A percentile compares a stretch with the other conserved stretches of the same genome.
phyloP scores from a whole-genome alignment of 2,888 invertebrate species.

The Lithodes maja region DNA sequence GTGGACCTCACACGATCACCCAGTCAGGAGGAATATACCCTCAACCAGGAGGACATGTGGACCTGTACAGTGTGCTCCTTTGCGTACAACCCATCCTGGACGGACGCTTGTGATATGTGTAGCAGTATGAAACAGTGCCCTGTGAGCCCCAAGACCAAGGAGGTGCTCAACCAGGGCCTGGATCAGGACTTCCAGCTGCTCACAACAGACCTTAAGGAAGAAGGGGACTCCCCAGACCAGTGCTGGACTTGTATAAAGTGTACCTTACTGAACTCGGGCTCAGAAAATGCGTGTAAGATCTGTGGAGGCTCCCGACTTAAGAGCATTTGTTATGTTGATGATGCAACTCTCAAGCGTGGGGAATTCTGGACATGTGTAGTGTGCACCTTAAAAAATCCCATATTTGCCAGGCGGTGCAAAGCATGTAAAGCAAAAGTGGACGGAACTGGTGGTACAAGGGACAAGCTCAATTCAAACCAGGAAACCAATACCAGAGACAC shows the following conservation, averaged over 20 bases:
- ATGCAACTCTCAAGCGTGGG: slow-evolving; percentile 68
- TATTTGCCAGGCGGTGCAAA: slow-evolving; percentile 71
- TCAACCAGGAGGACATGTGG: slow-evolving; percentile 68
- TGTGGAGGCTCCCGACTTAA: slow-evolving; percentile 69
- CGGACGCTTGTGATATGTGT: slow-evolving; percentile 69
- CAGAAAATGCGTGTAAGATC: slow-evolving; percentile 66
- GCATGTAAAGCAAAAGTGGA: slow-evolving; percentile 72
- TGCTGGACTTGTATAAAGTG: slow-evolving; percentile 70
- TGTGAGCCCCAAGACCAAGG: slow-evolving; percentile 44
- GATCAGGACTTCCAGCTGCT: slow-evolving; percentile 69
- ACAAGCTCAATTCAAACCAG: slow-evolving; percentile 59
- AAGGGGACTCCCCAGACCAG: slow-evolving; percentile 66
- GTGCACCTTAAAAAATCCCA: slow-evolving; percentile 80
- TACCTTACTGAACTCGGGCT: slow-evolving; percentile 66
- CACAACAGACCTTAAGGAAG: slow-evolving; percentile 59
- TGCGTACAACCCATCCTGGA: slow-evolving; percentile 70
- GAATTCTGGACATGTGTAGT: slow-evolving; percentile 83
- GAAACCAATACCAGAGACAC: slow-evolving; percentile 47
- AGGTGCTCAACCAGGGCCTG: slow-evolving; percentile 66
- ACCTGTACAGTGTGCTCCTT: slow-evolving; percentile 66
- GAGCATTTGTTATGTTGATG: slow-evolving; percentile 68
- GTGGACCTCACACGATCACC: slow-evolving; percentile 46
- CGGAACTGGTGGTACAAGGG: slow-evolving; percentile 69
- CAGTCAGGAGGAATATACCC: slow-evolving; percentile 58
- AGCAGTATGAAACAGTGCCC: slow-evolving; percentile 44